Base-by-base conservation (phyloP, 2,797 vertebrate genomes). In the Cossypha caffra region DNA sequence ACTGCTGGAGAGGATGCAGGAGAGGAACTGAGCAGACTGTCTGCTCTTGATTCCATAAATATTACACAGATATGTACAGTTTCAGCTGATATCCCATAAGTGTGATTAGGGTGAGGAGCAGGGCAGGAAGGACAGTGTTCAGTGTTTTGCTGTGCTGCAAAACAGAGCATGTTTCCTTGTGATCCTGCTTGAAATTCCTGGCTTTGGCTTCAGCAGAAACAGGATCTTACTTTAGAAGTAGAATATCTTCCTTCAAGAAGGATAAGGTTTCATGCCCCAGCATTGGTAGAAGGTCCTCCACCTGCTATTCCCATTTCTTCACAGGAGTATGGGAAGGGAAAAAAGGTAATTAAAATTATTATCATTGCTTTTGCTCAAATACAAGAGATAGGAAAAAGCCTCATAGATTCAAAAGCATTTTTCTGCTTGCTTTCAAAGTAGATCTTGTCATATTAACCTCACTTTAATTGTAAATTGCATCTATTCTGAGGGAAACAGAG, bases 121-220 rank as follows among this genome's bases (percentile, higher is more conserved):
- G 31, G 40, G 19, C 13, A n/a, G 25, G 20, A 67, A 50, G 26
- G 45, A 52, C 16, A 3, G 7, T 24, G 25, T 43, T 45, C 40
- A 5, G 14, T 55, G 8, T 43, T 51, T 76, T 0, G 1, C 13
- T 51, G 13, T 42, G 40, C 43, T 3, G 6, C 1, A 9, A 43
- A 85, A 50, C 3, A 35, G 18, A 64, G 5, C 0, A 0, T 0
- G 1, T 24, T 73, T 77, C 13, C 24, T 67, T 0, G 0, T 51
- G 37, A 71, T 10, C 8, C 24, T 28, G 8, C 10, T 54, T 61
- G 33, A 82, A 68, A 58, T 58, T 78, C 51, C 55, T 79, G n/a
- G 2, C 26, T 61, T 77, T 80, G n/a, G 42, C 24, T 84, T 77
- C n/a, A 43, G 45, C 14, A 57, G 23, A 68, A 88, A 58, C 3